Evolutionary conservation across 1,140 invertebrate genomes (phyloP), one percentile per base, ranked within the genome.

Genomic region (Drosophila truncata): DNA sequence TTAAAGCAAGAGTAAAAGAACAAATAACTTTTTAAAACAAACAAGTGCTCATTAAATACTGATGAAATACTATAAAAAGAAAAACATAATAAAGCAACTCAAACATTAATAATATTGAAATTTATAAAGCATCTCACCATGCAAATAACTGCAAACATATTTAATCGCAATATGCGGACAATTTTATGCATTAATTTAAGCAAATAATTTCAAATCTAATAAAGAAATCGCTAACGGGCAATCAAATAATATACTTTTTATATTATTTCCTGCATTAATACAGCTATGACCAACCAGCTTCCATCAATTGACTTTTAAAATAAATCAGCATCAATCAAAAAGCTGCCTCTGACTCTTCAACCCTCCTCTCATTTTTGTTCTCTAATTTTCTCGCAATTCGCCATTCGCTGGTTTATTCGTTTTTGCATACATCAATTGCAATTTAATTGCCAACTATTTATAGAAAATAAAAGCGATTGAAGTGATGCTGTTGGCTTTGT

Each of bases 381-480:
- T 50, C 29, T 29, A 35, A 33, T 29, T 70, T 44, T 65, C 20
- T 44, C 54, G n/a, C 54, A 2, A 37, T 23, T 39, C 4, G 13
- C 13, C 37, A 29, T 33, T 35, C 16, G 37, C 31, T 37, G 47
- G n/a, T 57, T 61, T 67, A 46, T 47, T 46, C 63, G 14, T 10
- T 39, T 63, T 74, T 74, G 72, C 82, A 78, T 78, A 35, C 54
- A 65, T 64, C 58, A 67, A 79, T 62, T 82, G 44, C 63, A 25
- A 47, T 82, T 82, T 87, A 83, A 86, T 87, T 86, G 66, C 59
- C 76, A 77, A 70, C 76, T 80, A 80, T 83, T 80, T 73, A 79
- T 71, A 78, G 65, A 61, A 61, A 75, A 31, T 50, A 50, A 39
- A 76, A 59, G 25, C 33, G 25, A 41, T 74, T 57, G 59, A 37